A percentile compares a stretch with the other conserved stretches of the same genome.
Evolutionary conservation across 1,140 invertebrate species (phyloP).

Genomic region (Coptotermes formosanus): DNA sequence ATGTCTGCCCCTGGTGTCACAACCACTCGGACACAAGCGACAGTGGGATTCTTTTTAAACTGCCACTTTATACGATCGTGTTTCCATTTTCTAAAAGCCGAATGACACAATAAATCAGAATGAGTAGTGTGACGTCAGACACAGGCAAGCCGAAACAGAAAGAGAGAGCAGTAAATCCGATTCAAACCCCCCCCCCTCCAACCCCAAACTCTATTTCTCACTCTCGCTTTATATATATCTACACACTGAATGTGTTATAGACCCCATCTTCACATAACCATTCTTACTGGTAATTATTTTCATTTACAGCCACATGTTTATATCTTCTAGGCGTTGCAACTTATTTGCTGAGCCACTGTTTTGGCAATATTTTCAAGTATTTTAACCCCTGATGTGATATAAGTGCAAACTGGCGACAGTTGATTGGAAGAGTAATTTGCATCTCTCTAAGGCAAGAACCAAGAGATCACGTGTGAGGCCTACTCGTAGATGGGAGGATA

Average conservation of each 20-base stretch:
- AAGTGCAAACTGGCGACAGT: no score
- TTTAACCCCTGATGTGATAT: no score
- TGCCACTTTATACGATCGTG: conserved; percentile 10
- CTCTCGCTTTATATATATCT: neutral
- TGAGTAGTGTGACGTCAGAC: conserved; percentile 17
- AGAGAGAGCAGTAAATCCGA: conserved; percentile 1
- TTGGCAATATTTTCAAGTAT: no score
- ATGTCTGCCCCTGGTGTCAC: neutral
- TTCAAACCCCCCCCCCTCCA: neutral
- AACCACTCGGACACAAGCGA: neutral
- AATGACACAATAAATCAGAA: conserved; percentile 14
- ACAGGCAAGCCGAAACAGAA: neutral
- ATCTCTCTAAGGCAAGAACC: no score
- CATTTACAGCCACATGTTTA: no score
- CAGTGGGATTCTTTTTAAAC: neutral
- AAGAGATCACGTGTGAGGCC: no score
- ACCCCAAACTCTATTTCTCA: neutral
- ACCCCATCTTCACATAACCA: no score
- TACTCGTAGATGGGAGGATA: no score
- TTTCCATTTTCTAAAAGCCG: conserved; percentile 16
- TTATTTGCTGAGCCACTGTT: no score
- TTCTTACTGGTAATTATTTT: no score
- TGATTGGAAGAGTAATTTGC: no score
- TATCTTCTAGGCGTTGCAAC: no score
- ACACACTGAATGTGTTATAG: neutral